phyloP scores from a whole-genome alignment of 1,140 invertebrate genomes.

The Drosophila biarmipes region DNA sequence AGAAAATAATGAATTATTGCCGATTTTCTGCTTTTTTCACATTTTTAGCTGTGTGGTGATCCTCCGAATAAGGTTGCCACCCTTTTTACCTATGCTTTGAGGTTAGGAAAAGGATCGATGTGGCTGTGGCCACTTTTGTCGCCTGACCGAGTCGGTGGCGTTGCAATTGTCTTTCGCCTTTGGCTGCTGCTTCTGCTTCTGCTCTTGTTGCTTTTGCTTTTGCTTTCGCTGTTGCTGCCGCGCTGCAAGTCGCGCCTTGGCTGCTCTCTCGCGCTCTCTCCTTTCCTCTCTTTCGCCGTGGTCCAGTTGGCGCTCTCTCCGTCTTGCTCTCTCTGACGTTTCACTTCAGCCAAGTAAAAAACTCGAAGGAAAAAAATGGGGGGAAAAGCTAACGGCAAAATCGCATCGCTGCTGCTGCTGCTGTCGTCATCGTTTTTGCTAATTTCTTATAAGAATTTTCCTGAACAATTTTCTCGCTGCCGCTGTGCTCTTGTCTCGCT shows the following conservation, averaged over 20 bases:
- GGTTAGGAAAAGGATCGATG: neutral
- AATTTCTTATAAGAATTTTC: conserved; percentile 80
- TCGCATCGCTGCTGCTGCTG: conserved; percentile 52
- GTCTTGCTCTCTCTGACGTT: conserved; percentile 39
- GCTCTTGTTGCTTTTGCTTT: conserved; percentile 1
- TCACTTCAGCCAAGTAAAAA: conserved; percentile 25
- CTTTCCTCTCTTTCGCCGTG: conserved; percentile 21
- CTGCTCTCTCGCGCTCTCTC: conserved; percentile 37
- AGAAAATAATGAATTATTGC: too few species aligned
- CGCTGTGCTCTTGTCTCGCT: conserved; percentile 44
- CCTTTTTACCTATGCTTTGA: neutral
- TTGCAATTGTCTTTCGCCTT: conserved; percentile 56
- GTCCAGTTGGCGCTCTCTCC: conserved; percentile 23
- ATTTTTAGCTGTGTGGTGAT: too few species aligned
- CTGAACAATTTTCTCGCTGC: conserved; percentile 67
- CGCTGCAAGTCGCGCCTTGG: conserved; percentile 58
- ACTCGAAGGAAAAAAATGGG: conserved; percentile 20
- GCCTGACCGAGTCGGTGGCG: conserved; percentile 39
- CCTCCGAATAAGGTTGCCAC: too few species aligned
- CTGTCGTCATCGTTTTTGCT: conserved; percentile 60
- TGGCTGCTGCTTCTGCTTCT: conserved; percentile 26
- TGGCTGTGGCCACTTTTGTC: conserved; percentile 23
- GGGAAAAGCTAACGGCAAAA: conserved; percentile 73
- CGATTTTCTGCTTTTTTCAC: too few species aligned
- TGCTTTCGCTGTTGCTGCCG: conserved; percentile 17